Percentiles rank a stretch among this genome's conserved stretches.
phyloP scores from a whole-genome alignment of 2,888 invertebrate species.

The Trachelus iudaicus region DNA sequence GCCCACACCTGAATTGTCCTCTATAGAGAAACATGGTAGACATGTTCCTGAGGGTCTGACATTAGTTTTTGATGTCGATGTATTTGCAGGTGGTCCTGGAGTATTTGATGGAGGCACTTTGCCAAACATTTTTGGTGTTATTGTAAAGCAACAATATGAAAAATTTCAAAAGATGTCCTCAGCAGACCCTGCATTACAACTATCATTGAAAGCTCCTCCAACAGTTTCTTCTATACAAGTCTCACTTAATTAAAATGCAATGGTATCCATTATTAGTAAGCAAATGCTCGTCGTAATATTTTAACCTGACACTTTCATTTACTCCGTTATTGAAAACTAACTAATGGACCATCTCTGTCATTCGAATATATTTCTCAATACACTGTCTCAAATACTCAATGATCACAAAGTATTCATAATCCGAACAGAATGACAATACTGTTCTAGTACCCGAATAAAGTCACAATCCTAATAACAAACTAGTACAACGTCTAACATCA shows the following conservation, averaged over 20 bases:
- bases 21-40: slow-evolving; percentile 51
- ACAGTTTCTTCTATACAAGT: not conserved
- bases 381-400: not conserved
- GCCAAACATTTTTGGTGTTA: slow-evolving; percentile 50
- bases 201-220: not conserved
- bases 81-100: slow-evolving; percentile 44
- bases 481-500: not conserved
- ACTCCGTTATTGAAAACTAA: not conserved
- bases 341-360: not conserved
- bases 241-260: not conserved
- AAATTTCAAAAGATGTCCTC: not conserved
- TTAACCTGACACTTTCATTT: not conserved
- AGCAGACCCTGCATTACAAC: slow-evolving; percentile 7
- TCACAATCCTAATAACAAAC: not conserved
- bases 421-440: not conserved
- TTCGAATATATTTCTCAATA: not conserved
- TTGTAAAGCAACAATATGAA: not conserved
- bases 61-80: slow-evolving; percentile 21
- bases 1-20: slow-evolving; percentile 35
- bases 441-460: not conserved
- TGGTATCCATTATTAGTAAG: no score
- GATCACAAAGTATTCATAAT: not conserved
- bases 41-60: slow-evolving; percentile 38
- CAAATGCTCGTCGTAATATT: not conserved
- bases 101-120: slow-evolving; percentile 54